Conservation (phyloP, 2,797 vertebrate species). For the Tolypeutes matacus region DNA sequence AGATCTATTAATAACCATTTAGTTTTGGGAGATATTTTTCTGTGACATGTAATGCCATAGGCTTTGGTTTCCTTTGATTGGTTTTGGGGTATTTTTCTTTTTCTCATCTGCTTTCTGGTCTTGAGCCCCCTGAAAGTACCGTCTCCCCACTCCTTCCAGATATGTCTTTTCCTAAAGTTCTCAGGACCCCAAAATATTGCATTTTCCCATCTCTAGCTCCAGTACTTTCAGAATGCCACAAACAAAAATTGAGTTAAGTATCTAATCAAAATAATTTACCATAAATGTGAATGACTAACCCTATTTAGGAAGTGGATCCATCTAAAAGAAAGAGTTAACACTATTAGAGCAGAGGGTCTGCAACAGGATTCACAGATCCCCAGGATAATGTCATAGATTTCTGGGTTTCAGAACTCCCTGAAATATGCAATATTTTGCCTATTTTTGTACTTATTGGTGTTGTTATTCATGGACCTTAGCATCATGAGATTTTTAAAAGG, state of each 20-base stretch:
- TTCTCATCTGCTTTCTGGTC: not conserved
- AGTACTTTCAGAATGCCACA: not conserved
- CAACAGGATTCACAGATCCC: too few relatives aligned
- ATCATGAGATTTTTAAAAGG: not conserved
- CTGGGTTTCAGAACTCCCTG: not conserved
- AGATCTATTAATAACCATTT: not conserved
- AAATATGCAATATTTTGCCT: not conserved
- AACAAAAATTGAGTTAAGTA: not conserved
- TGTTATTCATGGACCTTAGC: not conserved
- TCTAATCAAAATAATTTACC: not conserved
- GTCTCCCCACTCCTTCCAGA: not conserved
- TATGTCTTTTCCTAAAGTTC: not conserved
- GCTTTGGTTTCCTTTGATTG: not conserved
- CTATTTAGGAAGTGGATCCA: not conserved
- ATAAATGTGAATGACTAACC: not conserved
- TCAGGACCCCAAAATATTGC: not conserved
- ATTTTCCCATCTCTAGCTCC: not conserved
- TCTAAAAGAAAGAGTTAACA: not conserved
- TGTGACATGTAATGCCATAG: not conserved
- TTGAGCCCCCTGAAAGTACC: too few relatives aligned
- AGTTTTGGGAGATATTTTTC: not conserved
- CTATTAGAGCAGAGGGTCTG: not conserved
- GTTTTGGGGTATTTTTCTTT: not conserved
- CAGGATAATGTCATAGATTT: not conserved
- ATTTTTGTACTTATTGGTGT: not conserved